Conservation (phyloP, 2,888 invertebrate species). For the Nymphalis polychloros region DNA sequence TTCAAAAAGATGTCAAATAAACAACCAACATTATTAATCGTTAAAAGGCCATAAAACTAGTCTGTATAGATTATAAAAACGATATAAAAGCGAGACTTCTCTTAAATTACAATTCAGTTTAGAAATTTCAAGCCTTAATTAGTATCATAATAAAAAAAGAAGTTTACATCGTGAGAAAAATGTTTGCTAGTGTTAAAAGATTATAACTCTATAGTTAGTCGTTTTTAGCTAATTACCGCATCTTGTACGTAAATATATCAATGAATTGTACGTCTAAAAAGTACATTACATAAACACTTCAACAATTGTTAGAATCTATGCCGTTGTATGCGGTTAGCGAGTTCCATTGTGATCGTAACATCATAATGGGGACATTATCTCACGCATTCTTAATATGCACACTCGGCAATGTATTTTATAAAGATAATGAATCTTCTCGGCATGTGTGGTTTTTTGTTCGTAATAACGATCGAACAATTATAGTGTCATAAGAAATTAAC, state of each 20-base stretch:
- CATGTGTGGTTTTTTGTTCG: constrained; percentile 31
- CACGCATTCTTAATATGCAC: constrained; percentile 43
- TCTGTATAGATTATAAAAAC: not conserved
- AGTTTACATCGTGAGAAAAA: constrained; percentile 25
- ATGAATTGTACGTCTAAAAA: constrained; percentile 30
- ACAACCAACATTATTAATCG: not conserved
- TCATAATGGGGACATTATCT: constrained; percentile 48
- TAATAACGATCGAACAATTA: constrained; percentile 51
- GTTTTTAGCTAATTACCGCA: constrained; percentile 27
- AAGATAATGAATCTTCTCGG: constrained; percentile 29
- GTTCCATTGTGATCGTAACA: constrained; percentile 49
- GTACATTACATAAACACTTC: constrained; percentile 48
- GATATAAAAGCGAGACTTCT: not conserved
- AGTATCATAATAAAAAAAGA: constrained; percentile 18
- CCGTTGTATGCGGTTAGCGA: constrained; percentile 48
- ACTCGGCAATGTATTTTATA: constrained; percentile 36
- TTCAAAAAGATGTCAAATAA: not conserved
- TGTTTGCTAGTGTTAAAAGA: constrained; percentile 19
- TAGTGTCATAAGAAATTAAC: constrained; percentile 26
- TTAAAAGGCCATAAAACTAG: not conserved
- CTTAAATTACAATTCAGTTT: constrained; percentile 2
- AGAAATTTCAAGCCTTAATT: constrained; percentile 29
- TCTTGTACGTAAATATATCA: constrained; percentile 31
- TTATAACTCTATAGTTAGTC: constrained; percentile 13
- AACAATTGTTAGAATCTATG: constrained; percentile 50